Conservation (phyloP, 2,888 invertebrate species). For the Drosophila macrospina region DNA sequence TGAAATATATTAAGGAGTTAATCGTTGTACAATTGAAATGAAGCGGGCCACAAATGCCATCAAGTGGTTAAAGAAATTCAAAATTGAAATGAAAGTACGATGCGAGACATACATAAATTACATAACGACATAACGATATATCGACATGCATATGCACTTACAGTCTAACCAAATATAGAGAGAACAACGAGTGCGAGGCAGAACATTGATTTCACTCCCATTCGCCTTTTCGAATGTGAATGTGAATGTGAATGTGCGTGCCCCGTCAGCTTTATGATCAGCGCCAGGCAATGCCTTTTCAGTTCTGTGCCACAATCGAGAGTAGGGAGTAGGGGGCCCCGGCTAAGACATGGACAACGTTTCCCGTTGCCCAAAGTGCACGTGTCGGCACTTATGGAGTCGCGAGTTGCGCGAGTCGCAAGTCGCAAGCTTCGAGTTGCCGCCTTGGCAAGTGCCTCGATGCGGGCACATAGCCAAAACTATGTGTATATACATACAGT, state of each 20-base stretch:
- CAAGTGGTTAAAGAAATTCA: conserved; percentile 44
- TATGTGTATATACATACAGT: neutral
- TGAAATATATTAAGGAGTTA: conserved; percentile 7
- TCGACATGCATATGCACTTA: conserved; percentile 41
- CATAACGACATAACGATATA: too few relatives aligned
- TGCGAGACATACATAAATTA: conserved; percentile 28
- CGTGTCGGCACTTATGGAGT: conserved; percentile 68
- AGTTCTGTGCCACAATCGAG: conserved; percentile 29
- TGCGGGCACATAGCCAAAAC: conserved; percentile 69
- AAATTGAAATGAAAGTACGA: conserved; percentile 32
- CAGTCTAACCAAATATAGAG: conserved; percentile 46
- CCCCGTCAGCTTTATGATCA: conserved; percentile 49
- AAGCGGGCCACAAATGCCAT: conserved; percentile 26
- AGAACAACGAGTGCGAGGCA: conserved; percentile 28
- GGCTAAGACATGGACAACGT: conserved; percentile 26
- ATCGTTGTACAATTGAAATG: conserved; percentile 38
- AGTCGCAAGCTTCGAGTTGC: conserved; percentile 1
- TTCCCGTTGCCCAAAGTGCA: conserved; percentile 64
- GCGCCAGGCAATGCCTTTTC: conserved; percentile 42
- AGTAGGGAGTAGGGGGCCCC: neutral
- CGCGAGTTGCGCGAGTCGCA: conserved; percentile 3
- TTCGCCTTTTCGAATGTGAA: neutral
- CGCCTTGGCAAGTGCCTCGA: conserved; percentile 70
- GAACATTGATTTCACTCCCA: conserved; percentile 70
- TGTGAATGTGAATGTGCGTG: conserved; percentile 40